Evolutionary conservation across 1,140 invertebrate species (phyloP).

Genomic region (Hycleus cichorii): DNA sequence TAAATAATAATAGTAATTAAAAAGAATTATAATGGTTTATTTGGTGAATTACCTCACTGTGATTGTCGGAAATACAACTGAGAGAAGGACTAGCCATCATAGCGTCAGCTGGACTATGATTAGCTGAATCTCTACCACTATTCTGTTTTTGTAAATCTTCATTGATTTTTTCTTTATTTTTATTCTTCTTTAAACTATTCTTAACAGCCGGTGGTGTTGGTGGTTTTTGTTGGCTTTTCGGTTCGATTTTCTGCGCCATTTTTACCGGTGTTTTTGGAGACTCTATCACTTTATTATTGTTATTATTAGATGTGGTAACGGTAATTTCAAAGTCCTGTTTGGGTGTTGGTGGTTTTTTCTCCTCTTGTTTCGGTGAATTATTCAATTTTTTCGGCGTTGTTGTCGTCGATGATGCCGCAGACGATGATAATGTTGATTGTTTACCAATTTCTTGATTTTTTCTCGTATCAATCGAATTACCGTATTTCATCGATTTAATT

Average conservation of each 20-base stretch:
- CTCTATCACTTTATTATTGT: background rate
- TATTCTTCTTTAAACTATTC: background rate
- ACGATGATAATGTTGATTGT: too few species aligned
- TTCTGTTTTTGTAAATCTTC: constrained; percentile 43
- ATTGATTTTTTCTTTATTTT: background rate
- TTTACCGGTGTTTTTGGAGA: background rate
- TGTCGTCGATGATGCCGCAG: too few species aligned
- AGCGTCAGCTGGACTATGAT: constrained; percentile 58
- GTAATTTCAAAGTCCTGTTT: too few species aligned
- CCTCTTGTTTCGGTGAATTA: background rate
- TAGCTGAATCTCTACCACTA: constrained; percentile 57
- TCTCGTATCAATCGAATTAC: constrained; percentile 7
- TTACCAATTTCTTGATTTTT: background rate
- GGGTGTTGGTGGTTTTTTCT: too few species aligned
- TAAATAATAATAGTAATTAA: too few species aligned
- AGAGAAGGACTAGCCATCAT: constrained; percentile 55
- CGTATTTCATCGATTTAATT: constrained; percentile 27
- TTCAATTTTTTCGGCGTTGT: background rate
- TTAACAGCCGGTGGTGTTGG: background rate
- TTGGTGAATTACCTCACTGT: constrained; percentile 51
- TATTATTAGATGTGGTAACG: background rate
- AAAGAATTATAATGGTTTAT: background rate
- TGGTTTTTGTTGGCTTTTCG: constrained; percentile 36
- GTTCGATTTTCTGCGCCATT: constrained; percentile 8
- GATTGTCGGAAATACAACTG: constrained; percentile 58